Base-by-base conservation (phyloP, 2,888 invertebrate genomes). In the Nebria brevicollis region DNA sequence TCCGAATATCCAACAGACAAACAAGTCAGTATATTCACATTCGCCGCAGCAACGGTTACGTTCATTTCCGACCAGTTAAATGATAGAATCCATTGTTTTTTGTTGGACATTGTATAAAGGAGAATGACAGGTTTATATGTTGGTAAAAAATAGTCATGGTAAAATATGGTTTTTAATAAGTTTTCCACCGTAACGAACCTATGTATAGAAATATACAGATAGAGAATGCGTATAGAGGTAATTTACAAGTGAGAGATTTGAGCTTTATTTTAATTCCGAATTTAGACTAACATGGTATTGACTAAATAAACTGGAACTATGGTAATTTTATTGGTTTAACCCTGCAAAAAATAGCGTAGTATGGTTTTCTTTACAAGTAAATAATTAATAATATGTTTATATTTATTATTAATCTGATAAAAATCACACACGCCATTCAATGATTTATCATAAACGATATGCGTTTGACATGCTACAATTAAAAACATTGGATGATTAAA, bases 41-140 rank as follows among this genome's bases (percentile, higher is more conserved):
- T 70, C 70, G 11, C 20, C 7, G 43, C 20, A 20, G 43, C 70
- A 70, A 11, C 34, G 70, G 26, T 70, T 13, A 70, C 70, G 25
- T 70, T 70, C 70, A 70, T 70, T 70, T 70, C 70, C 70, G 70
- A 70, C 70, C 70, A 70, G 70, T 70, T 70, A 70, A 70, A 70
- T 15, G 70, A 70, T 70, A 70, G 25, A 70, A 70, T 70, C 70
- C 70, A 70, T 70, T 70, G 70, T 70, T 70, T 70, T 70, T 70
- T 70, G 70, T 70, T 70, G 70, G 54, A 54, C 54, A 54, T 54
- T 54, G 54, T 54, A 54, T 54, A 54, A 54, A 54, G 54, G 1
- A 54, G 54, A 8, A 54, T 54, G 54, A 54, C 54, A 54, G 54
- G 54, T 54, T 54, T 54, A 54, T 54, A 8, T 54, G 54, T 8